Percentiles rank a stretch among this genome's conserved stretches.
phyloP scores from a whole-genome alignment of 2,888 invertebrate species.

The Arge pagana region DNA sequence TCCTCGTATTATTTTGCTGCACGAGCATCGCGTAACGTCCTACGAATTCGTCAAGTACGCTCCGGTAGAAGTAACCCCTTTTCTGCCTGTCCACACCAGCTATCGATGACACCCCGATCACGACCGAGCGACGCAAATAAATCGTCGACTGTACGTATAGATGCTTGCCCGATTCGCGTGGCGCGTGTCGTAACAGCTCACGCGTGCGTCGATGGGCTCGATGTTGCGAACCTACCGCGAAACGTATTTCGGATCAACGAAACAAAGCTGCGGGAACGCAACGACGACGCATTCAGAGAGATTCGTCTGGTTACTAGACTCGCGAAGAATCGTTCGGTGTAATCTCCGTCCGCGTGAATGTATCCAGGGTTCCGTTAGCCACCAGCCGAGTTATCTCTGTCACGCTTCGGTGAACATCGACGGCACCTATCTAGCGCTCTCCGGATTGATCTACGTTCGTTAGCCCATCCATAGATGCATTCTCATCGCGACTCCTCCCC shows the following conservation, averaged over 20 bases:
- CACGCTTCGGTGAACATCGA: slow-evolving; percentile 56
- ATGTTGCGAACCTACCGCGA: no score
- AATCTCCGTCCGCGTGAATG: slow-evolving; percentile 20
- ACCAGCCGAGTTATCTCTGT: slow-evolving; percentile 53
- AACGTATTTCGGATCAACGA: no score
- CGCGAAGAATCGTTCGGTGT: no score
- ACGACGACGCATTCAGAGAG: no score
- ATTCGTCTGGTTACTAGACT: no score
- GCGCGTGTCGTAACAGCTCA: no score
- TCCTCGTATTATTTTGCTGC: neutral
- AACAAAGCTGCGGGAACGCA: no score
- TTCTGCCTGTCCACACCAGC: slow-evolving; percentile 10
- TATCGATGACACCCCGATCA: neutral
- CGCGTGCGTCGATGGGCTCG: no score
- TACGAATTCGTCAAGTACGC: slow-evolving; percentile 13
- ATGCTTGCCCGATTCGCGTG: no score
- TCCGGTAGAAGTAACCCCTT: neutral
- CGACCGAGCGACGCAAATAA: no score
- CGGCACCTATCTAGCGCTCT: slow-evolving; percentile 40
- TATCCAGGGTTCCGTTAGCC: slow-evolving; percentile 15
- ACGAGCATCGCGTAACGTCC: slow-evolving; percentile 3
- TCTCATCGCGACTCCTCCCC: no score
- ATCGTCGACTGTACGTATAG: no score
- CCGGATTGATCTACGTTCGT: slow-evolving; percentile 29
- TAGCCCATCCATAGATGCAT: neutral